Evolutionary conservation across 2,113 vertebrate genomes (phyloP), one percentile per base, ranked within the genome.

Genomic region (Menura novaehollandiae): DNA sequence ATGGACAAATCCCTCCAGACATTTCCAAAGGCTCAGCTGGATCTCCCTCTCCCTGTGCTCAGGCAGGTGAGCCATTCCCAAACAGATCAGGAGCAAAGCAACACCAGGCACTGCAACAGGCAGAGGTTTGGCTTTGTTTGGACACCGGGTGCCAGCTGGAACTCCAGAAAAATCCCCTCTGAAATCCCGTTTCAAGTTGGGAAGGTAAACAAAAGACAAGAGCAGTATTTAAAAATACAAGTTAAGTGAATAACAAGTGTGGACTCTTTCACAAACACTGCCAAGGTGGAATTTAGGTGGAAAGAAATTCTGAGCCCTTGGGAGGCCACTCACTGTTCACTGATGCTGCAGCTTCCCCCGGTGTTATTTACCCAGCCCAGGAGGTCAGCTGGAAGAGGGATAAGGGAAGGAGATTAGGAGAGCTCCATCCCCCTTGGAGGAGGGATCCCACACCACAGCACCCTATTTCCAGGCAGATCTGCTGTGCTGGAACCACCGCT

Each of bases 301-400:
- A 13, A 80, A 46, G 56, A 72, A 88, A 72, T 27, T 55, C 51
- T 20, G 71, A 33, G 13, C 76, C 87, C 76, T 94, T 92, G 97
- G 97, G 97, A 98, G 97, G 97, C 97, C 97, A 89, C 97, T 96
- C 93, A 86, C 55, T 69, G 98, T 93, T 97, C 97, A 91, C 88
- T 66, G 80, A 78, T 52, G 91, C 94, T 51, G 60, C 53, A 91
- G 73, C 28, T 63, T 67, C 72, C 77, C 1, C 12, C 72, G 58
- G 13, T 18, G 55, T 10, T 96, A 92, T 97, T 98, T 97, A 95
- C 91, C 55, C 63, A 95, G 96, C 93, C 96, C 89, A 71, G 95
- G 78, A 94, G 97, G 95, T 95, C 96, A 96, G 68, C 91, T 89
- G 96, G 88, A 44, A 41, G 35, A 62, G n/a, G 66, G 81, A 73